A percentile compares a stretch with the other conserved stretches of the same genome.
These are phyloP conservation scores for Malthinus flaveolus DNA, from an alignment of 2,888 invertebrate species.

Conservation along the genomic window DNA sequence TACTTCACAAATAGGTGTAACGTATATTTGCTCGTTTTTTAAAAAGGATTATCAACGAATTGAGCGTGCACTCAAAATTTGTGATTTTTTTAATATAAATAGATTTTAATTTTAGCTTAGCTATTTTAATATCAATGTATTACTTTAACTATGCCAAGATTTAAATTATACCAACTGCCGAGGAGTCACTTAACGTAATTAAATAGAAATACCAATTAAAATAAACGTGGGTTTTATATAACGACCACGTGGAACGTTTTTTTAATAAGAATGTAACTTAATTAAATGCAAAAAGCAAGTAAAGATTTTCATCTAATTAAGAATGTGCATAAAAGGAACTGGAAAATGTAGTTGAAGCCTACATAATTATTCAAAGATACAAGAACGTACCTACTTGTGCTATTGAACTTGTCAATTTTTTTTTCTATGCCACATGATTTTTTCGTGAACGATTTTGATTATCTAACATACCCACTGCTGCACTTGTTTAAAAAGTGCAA, in stretches of 20 bases:
- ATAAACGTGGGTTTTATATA: conserved; percentile 1
- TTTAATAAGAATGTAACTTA: conserved; percentile 16
- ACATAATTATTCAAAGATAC: neutral
- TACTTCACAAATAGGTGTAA: conserved; percentile 14
- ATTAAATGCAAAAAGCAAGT: conserved; percentile 15
- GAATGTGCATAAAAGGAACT: conserved; percentile 14
- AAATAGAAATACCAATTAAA: conserved; percentile 9
- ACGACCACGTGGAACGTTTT: conserved; percentile 11
- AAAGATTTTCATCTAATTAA: conserved; percentile 14
- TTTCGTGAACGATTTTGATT: no score
- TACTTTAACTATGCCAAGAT: conserved; percentile 4
- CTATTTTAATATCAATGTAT: conserved; percentile 4
- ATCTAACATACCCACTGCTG: no score
- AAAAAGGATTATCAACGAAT: no score
- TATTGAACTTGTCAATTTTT: neutral
- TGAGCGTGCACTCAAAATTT: neutral
- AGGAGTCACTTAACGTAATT: conserved; percentile 16
- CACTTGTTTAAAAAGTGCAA: no score
- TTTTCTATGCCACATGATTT: no score
- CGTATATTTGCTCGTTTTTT: conserved; percentile 3
- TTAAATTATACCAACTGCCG: conserved; percentile 9
- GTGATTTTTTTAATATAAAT: conserved; percentile 2
- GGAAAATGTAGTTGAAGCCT: conserved; percentile 10
- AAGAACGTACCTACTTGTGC: no score
- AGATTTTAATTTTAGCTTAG: conserved; percentile 4